Base-by-base conservation (phyloP, 2,888 invertebrate species). In the Athalia rosae region DNA sequence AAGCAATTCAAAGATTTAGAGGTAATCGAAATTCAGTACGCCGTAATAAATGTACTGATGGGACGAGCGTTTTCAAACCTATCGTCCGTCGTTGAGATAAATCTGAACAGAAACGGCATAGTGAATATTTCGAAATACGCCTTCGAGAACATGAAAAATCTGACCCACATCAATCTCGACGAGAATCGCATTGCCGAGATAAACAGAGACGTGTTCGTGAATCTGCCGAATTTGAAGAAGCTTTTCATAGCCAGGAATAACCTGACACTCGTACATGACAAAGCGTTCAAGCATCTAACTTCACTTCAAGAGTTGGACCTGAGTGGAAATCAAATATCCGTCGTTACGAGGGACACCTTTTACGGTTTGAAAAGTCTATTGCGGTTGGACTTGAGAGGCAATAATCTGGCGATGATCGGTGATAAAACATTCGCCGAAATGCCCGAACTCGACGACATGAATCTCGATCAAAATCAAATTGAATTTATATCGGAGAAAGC, bases 221-320 rank as follows among this genome's bases (percentile, higher is more conserved):
- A 95, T 87, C 88, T 96, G 77, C 95, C 96, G 0, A 92, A 92
- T 77, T 90, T 96, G 81, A 93, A 93, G 83, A 94, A 95, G 80
- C 92, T 99, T 59, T 94, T 94, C 81, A 92, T 99, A 74, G 96
- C 96, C 84, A 95, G 95, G 87, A 99, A 99, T 90, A 95, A 95
- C 87, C 93, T 99, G 82, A 94, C 95, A 79, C 92, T 93, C 53
- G 92, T 98, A 80, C 97, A 96, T 84, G 96, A 97, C 80, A 95
- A 95, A 80, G 95, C 98, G 41, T 97, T 96, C 85, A 92, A 92
- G 83, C 93, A 95, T 82, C 91, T 96, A 87, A 92, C 93, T 76
- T 94, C 95, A 84, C 91, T 98, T 76, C 92, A 95, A 76, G 95
- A 95, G 85, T 91, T 98, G 82, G 96, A 97, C 89, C 91, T 98